Base-by-base conservation (phyloP, 2,888 invertebrate species). In the Cataglyphis rosenhaueri region DNA sequence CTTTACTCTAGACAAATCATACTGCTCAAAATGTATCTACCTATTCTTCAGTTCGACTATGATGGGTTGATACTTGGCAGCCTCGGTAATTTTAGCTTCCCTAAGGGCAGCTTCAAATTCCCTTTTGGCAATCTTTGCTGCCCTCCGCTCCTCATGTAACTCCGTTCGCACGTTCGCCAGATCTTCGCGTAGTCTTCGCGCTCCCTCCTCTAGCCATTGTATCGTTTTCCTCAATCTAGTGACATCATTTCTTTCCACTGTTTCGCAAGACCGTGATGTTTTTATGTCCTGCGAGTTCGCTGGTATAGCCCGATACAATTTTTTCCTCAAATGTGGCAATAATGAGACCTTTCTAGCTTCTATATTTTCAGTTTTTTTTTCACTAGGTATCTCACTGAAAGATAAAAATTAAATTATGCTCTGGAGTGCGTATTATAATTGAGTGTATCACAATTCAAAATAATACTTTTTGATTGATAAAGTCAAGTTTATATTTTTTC, bases 171-270 rank as follows among this genome's bases (percentile, higher is more conserved):
- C 90, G 21, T 86, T 89, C 6, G 93, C 92, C n/a, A 93, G 86
- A 62, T 93, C 92, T 78, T 93, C 92, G 21, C 93, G 89, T 70
- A 93, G 85, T 38, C 88, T 89, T 57, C 91, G 86, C 15, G 91
- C 90, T 35, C 91, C 91, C 48, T 93, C 92, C 70, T 93, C 93
- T 57, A 93, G 82, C 93, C 93, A 93, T 76, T 92, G 91, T 68
- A 93, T 93, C 5, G 92, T 93, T 84, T 92, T 92, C 32, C 93
- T 86, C 5, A 93, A 85, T 48, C 92, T 88, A 0, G 85, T 74
- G 18, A 90, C 82, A 41, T 92, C 92, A 81, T 90, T 90, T 12
- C 83, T 85, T 52, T 44, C 81, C 71, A 25, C 71, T n/a, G 25
- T 21, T 52, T 44, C 25, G 66, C 29, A 61, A 35, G 38, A 25